Percentiles rank a stretch among this genome's conserved stretches.
phyloP scores from a whole-genome alignment of 2,888 invertebrate genomes.

The Panopea generosa region DNA sequence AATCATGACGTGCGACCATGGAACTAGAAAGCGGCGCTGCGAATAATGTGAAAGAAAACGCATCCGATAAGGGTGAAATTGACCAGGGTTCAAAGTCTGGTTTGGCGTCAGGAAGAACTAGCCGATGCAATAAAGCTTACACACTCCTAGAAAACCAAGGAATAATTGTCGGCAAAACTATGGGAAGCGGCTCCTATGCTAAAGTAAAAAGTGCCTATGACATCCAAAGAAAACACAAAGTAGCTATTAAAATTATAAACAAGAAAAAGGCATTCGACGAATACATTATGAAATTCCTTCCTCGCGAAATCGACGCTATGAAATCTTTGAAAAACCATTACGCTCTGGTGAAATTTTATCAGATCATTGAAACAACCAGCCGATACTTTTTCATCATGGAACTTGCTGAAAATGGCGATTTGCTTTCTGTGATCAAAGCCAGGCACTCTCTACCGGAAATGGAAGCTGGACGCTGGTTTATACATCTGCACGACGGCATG shows the following conservation, averaged over 20 bases:
- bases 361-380: conserved; percentile 82
- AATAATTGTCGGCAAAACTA: conserved; percentile 75
- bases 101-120: background rate
- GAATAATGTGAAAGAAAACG: background rate
- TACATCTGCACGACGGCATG: conserved; percentile 78
- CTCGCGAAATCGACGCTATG: conserved; percentile 82
- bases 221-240: conserved; percentile 74
- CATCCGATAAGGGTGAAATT: background rate
- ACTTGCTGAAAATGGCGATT: conserved; percentile 77
- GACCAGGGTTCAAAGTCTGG: background rate
- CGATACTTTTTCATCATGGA: conserved; percentile 83
- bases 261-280: conserved; percentile 80
- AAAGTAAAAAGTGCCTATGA: conserved; percentile 81
- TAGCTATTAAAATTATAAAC: conserved; percentile 83
- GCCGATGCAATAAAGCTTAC: conserved; percentile 31
- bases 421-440: conserved; percentile 75
- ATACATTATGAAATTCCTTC: conserved; percentile 81
- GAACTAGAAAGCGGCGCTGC: too few species aligned
- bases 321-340: conserved; percentile 76
- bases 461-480: conserved; percentile 78
- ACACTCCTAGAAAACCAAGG: conserved; percentile 74
- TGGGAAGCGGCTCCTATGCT: conserved; percentile 83
- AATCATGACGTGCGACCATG: too few species aligned
- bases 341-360: conserved; percentile 76
- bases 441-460: conserved; percentile 65